Base-by-base conservation (phyloP, 1,140 invertebrate genomes). In the Hypsibius dujardini region DNA sequence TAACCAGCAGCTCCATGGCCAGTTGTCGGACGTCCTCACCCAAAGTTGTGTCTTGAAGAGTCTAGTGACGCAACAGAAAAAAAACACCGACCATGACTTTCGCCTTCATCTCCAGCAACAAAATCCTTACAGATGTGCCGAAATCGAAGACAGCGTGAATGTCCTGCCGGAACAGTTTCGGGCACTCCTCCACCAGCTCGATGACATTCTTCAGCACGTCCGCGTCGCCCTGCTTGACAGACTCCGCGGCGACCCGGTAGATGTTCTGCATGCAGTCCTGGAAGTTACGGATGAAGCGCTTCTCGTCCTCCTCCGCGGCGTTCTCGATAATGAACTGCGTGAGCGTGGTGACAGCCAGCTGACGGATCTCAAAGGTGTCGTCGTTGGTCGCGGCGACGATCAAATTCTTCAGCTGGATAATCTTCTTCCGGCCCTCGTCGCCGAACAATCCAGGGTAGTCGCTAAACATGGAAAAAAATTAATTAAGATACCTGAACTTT, bases 1-100 rank as follows among this genome's bases (percentile, higher is more conserved):
- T 94, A 7, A 98, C 91, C 78, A 98, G 85, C 15, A 93, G 88
- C 81, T 98, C 95, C 14, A 99, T 79, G 1, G 89, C 87, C 59
- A 97, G 82, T 78, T 97, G 92, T 70, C 92, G 84, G 86, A 89
- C 93, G 3, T 85, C 86, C 76, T 95, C 91, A 73, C 86, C 84
- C 47, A 88, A 83, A 46, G 90, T 86, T 7, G 82, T 78, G 77
- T 91, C 86, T 45, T 84, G 83, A 70, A 91, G 83, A 47, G 88
- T 75, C 79, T 82, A 71, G 2, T 70, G 70, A 74, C 62, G 7
- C 42, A 7, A 67, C 42, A 14, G 12, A 3, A 59, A 7, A 46
- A 40, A n/a, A 60, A 69, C 1, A 56, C 1, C 0, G 0, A 71
- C 28, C 40, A 46, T 15, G 12, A n/a, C n/a, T n/a, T n/a, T n/a